A percentile compares a stretch with the other conserved stretches of the same genome.
Evolutionary conservation across 2,888 invertebrate genomes (phyloP).

Genomic region (Agriotes lineatus): DNA sequence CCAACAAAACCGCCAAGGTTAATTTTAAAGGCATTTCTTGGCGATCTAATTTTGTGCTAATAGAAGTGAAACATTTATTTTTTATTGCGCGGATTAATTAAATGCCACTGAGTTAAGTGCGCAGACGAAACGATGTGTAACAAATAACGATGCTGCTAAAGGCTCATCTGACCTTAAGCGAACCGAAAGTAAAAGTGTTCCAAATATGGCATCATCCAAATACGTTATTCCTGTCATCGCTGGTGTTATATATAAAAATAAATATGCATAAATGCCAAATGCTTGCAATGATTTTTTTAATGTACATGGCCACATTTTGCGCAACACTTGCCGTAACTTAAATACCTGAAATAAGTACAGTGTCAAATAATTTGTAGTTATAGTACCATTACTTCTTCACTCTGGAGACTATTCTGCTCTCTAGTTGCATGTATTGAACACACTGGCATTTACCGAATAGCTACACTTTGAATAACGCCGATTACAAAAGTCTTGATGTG

Average conservation of each 20-base stretch:
- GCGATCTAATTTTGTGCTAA: not conserved
- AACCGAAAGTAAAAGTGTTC: slow-evolving; percentile 30
- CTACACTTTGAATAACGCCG: not conserved
- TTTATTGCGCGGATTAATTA: not conserved
- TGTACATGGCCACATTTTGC: not conserved
- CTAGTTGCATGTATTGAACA: not conserved
- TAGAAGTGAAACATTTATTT: not conserved
- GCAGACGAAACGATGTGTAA: not conserved
- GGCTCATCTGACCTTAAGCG: slow-evolving; percentile 10
- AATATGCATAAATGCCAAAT: slow-evolving; percentile 22
- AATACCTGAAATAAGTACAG: no score
- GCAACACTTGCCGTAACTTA: not conserved
- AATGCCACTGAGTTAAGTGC: not conserved
- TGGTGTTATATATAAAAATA: slow-evolving; percentile 13
- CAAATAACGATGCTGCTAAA: slow-evolving; percentile 5
- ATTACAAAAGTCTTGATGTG: not conserved
- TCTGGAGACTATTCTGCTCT: no score
- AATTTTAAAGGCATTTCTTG: not conserved
- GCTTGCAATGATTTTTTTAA: not conserved
- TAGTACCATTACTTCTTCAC: not conserved
- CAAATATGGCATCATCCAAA: slow-evolving; percentile 20
- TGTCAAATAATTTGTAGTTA: not conserved
- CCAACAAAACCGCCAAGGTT: not conserved
- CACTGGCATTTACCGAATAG: not conserved
- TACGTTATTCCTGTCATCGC: slow-evolving; percentile 9